phyloP scores from a whole-genome alignment of 1,140 invertebrate species.

The Drosophila elegans region DNA sequence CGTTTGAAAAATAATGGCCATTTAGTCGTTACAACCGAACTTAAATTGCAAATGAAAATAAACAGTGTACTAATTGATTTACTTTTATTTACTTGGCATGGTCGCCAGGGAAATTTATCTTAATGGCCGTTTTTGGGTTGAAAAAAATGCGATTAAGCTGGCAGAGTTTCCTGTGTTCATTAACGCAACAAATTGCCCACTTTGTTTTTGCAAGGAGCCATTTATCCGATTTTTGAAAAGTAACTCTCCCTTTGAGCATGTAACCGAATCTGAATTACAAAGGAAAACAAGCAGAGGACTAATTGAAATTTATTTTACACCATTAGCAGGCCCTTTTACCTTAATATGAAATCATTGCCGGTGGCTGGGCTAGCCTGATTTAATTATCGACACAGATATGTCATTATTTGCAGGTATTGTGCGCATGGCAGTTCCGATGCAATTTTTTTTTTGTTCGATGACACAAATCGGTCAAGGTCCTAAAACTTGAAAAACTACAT shows the following conservation, averaged over 20 bases:
- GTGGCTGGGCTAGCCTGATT: slow-evolving; percentile 4
- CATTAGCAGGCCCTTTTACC: slow-evolving; percentile 2
- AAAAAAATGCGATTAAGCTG: no score
- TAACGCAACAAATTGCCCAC: neutral
- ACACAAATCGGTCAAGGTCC: neutral
- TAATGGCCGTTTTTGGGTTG: no score
- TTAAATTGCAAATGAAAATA: neutral
- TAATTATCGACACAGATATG: neutral
- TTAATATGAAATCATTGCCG: slow-evolving; percentile 15
- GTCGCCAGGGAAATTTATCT: neutral
- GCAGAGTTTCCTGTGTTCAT: neutral
- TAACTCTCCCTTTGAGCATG: neutral
- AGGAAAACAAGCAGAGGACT: neutral
- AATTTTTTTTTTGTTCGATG: neutral
- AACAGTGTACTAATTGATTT: neutral
- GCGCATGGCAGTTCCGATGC: neutral
- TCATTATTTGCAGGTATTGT: neutral
- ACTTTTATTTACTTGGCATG: neutral
- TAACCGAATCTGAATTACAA: neutral
- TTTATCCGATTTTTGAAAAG: neutral
- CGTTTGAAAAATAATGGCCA: no score
- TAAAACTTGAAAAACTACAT: neutral
- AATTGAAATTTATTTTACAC: slow-evolving; percentile 4
- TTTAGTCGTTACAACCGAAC: no score
- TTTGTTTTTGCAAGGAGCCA: neutral